A percentile compares a stretch with the other conserved stretches of the same genome.
Evolutionary conservation across 2,888 invertebrate genomes (phyloP).

Genomic region (Oxycera nigricornis): DNA sequence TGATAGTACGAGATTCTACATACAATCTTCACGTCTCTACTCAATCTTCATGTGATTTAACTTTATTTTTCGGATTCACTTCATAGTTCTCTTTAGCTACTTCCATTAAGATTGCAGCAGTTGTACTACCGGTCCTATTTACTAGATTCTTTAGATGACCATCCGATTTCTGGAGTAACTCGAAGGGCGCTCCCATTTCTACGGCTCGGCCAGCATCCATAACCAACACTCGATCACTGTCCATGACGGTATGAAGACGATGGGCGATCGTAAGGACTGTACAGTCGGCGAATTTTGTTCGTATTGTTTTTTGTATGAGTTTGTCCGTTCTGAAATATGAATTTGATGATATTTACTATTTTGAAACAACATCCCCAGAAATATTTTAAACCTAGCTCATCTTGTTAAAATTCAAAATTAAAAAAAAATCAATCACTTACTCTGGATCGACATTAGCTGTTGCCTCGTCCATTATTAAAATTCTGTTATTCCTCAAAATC

Average conservation of each 20-base stretch:
- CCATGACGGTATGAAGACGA: slow-evolving; percentile 48
- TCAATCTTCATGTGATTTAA: neutral
- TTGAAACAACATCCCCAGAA: neutral
- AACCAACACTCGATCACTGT: slow-evolving; percentile 46
- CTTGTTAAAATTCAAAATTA: neutral
- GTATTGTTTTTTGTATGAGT: slow-evolving; percentile 28
- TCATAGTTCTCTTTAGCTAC: slow-evolving; percentile 63
- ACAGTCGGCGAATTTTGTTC: slow-evolving; percentile 30
- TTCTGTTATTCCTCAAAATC: slow-evolving; percentile 67
- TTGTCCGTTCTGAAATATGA: slow-evolving; percentile 33
- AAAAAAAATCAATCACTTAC: slow-evolving; percentile 61
- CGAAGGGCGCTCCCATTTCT: slow-evolving; percentile 77
- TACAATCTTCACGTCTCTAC: too few relatives aligned
- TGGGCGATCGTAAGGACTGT: slow-evolving; percentile 45
- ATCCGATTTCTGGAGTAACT: slow-evolving; percentile 63
- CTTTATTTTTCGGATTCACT: neutral
- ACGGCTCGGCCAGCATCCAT: slow-evolving; percentile 63
- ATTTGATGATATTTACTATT: neutral
- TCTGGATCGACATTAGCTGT: slow-evolving; percentile 84
- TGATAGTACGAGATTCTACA: neutral
- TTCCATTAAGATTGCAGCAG: slow-evolving; percentile 63
- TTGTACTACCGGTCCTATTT: slow-evolving; percentile 69
- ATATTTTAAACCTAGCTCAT: too few relatives aligned
- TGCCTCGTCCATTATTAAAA: slow-evolving; percentile 74
- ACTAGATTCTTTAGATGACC: slow-evolving; percentile 70